These are phyloP conservation scores for mouse (Mus musculus) DNA, from an alignment of 2,113 vertebrate genomes.

Conservation along the genomic window DNA sequence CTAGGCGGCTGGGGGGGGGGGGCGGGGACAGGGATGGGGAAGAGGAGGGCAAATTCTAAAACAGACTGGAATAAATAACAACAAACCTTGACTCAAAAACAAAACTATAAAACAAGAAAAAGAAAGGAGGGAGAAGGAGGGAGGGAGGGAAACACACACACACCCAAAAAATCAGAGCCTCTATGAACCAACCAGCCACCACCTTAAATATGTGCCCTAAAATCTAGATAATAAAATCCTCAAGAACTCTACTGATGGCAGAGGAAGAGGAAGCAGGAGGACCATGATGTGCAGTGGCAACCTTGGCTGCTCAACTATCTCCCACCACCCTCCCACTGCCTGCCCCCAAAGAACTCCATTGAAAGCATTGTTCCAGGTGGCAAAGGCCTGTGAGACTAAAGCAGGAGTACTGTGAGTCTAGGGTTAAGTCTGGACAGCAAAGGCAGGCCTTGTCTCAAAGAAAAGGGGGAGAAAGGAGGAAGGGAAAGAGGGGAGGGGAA, in stretches of 20 bases:
- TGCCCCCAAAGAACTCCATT: neutral
- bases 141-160: accelerated
- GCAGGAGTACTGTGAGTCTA: neutral
- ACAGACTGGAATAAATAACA: neutral
- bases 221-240: neutral
- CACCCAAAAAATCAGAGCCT: neutral
- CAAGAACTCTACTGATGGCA: neutral
- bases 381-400: neutral
- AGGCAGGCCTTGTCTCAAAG: neutral
- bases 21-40: no score
- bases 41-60: neutral
- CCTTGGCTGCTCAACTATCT: neutral
- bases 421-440: neutral
- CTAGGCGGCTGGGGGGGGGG: neutral
- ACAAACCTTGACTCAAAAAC: neutral
- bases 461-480: neutral
- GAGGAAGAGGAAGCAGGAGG: neutral
- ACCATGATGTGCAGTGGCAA: neutral
- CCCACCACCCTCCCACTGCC: neutral
- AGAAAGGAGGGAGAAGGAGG: neutral
- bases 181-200: neutral
- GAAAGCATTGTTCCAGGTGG: neutral
- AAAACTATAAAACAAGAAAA: neutral
- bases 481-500: no score
- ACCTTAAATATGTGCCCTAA: neutral